phyloP scores from a whole-genome alignment of 2,797 vertebrate species.

The Halcyon badia region DNA sequence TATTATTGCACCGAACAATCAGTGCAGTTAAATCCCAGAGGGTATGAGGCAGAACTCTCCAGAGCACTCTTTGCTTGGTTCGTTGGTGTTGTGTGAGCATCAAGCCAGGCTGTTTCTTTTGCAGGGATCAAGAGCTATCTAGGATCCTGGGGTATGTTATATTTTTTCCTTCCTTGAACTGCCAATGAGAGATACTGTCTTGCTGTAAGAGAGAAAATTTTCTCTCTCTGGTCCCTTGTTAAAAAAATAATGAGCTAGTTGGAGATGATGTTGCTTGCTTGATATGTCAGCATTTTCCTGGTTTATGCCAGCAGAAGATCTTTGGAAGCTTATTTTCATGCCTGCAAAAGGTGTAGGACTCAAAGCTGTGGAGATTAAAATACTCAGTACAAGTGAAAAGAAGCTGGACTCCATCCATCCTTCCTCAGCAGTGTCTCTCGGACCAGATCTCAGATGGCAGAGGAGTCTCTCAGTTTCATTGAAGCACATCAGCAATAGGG shows the following conservation, averaged over 20 bases:
- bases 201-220: not conserved
- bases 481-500: not conserved
- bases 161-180: not conserved
- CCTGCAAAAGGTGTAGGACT: constrained; percentile 5
- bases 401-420: constrained; percentile 26
- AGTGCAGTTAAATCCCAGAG: not conserved
- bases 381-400: not conserved
- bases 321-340: constrained; percentile 14
- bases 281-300: not conserved
- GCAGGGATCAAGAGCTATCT: not conserved
- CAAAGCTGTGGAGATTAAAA: not conserved
- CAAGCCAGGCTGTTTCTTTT: not conserved
- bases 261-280: not conserved
- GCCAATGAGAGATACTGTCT: not conserved
- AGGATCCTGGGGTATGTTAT: not conserved
- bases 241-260: constrained; percentile 1
- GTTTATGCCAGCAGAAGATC: not conserved
- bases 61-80: not conserved
- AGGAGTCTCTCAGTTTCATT: not conserved
- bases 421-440: not conserved
- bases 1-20: not conserved
- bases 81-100: not conserved
- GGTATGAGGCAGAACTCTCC: not conserved
- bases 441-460: not conserved
- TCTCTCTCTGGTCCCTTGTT: not conserved